Evolutionary conservation across 2,797 vertebrate genomes (phyloP).

Genomic region (Luscinia luscinia): DNA sequence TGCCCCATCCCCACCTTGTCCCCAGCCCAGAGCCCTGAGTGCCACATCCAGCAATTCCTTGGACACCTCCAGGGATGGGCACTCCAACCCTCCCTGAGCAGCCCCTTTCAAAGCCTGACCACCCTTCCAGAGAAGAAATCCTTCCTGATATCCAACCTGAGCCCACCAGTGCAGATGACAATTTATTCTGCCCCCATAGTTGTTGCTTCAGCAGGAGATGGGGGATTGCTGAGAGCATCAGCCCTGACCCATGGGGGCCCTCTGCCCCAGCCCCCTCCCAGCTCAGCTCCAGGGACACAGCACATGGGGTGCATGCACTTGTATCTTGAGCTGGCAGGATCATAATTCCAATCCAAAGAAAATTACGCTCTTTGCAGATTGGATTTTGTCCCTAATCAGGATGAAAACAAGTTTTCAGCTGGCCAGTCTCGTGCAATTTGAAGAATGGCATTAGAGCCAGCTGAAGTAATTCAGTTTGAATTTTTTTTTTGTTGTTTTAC

Average conservation of each 20-base stretch:
- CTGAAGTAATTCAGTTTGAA: neutral
- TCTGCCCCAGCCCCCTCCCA: neutral
- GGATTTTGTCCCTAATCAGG: neutral
- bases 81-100: neutral
- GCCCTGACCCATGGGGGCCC: fast-evolving
- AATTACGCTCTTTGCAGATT: neutral
- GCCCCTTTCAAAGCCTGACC: neutral
- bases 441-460: neutral
- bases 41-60: fast-evolving
- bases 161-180: neutral
- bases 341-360: neutral
- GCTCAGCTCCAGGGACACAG: neutral
- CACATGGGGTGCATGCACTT: neutral
- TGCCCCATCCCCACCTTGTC: fast-evolving
- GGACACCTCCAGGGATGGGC: neutral
- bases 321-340: neutral
- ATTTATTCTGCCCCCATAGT: neutral
- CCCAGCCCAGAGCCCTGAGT: neutral
- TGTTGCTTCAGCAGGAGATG: neutral
- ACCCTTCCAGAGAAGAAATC: neutral
- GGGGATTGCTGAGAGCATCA: neutral
- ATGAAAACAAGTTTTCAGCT: neutral
- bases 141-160: neutral
- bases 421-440: neutral
- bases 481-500: neutral